Percentiles rank a stretch among this genome's conserved stretches.
Conservation (phyloP, 2,888 invertebrate species). For the Cheilosia impressa region DNA sequence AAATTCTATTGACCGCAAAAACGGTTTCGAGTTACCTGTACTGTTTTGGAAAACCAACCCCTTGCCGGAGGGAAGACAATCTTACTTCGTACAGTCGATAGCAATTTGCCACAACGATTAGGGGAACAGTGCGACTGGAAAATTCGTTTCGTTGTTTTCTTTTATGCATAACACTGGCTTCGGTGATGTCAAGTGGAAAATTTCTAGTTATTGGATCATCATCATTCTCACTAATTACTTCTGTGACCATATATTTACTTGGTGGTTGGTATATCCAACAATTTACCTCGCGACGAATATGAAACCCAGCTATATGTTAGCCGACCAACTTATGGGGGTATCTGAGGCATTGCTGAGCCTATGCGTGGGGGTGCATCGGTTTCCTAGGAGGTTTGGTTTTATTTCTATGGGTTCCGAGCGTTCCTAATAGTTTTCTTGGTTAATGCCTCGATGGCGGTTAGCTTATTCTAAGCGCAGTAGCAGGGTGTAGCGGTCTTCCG, state of each 20-base stretch:
- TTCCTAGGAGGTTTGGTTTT: conserved; percentile 26
- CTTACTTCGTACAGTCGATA: conserved; percentile 9
- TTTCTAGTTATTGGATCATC: conserved; percentile 76
- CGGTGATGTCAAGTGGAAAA: conserved; percentile 82
- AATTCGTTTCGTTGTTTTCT: conserved; percentile 57
- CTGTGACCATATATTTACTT: conserved; percentile 61
- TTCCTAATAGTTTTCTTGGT: conserved; percentile 58
- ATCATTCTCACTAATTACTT: conserved; percentile 74
- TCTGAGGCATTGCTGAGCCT: not conserved
- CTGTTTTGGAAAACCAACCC: conserved; percentile 60
- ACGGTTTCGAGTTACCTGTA: conserved; percentile 60
- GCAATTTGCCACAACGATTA: conserved; percentile 74
- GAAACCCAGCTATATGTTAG: not conserved
- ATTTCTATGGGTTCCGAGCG: conserved; percentile 70
- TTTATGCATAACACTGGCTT: conserved; percentile 75
- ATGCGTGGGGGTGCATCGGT: conserved; percentile 26
- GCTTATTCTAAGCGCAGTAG: conserved; percentile 61
- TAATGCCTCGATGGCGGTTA: conserved; percentile 57
- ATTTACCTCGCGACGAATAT: conserved; percentile 5
- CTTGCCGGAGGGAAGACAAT: conserved; percentile 27
- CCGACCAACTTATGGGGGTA: too few species aligned
- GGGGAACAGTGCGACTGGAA: conserved; percentile 73
- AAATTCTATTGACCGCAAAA: conserved; percentile 74
- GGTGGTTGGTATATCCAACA: conserved; percentile 31
- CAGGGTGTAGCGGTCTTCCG: conserved; percentile 31